Conservation (phyloP, 2,888 invertebrate genomes). For the Encarsia formosa region DNA sequence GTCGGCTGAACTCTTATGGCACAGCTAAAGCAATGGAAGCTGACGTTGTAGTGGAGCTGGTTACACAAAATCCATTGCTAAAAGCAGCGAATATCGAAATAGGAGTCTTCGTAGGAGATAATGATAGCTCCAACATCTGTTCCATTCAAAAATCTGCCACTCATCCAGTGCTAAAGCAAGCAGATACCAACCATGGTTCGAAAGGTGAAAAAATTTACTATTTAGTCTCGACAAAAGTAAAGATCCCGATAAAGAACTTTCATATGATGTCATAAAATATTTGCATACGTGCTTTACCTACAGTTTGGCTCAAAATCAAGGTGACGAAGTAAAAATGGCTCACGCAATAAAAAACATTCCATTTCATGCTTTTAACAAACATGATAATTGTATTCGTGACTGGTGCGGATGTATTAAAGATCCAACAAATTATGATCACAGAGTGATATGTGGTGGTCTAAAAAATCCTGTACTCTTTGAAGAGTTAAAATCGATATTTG, state of each 20-base stretch:
- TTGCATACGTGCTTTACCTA: too few relatives aligned
- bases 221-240: slow-evolving; percentile 23
- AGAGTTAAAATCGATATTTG: too few relatives aligned
- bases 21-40: too few relatives aligned
- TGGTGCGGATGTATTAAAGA: too few relatives aligned
- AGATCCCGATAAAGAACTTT: slow-evolving; percentile 28
- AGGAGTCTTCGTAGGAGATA: slow-evolving; percentile 30
- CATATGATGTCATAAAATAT: slow-evolving; percentile 11
- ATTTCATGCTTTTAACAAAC: slow-evolving; percentile 25
- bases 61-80: slow-evolving; percentile 15
- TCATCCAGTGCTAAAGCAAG: slow-evolving; percentile 30
- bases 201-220: slow-evolving; percentile 27
- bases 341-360: slow-evolving; percentile 26
- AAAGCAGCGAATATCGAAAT: slow-evolving; percentile 22
- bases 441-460: too few relatives aligned
- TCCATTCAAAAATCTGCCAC: slow-evolving; percentile 23
- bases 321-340: slow-evolving; percentile 14
- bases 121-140: slow-evolving; percentile 31
- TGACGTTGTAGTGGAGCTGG: not conserved
- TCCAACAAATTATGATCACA: too few relatives aligned
- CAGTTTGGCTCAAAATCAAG: slow-evolving; percentile 26
- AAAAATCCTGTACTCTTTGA: too few relatives aligned
- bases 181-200: slow-evolving; percentile 30
- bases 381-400: slow-evolving; percentile 25
- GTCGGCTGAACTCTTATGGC: not conserved